Base-by-base conservation (phyloP, 1,140 invertebrate species). In the Eupeodes corollae region DNA sequence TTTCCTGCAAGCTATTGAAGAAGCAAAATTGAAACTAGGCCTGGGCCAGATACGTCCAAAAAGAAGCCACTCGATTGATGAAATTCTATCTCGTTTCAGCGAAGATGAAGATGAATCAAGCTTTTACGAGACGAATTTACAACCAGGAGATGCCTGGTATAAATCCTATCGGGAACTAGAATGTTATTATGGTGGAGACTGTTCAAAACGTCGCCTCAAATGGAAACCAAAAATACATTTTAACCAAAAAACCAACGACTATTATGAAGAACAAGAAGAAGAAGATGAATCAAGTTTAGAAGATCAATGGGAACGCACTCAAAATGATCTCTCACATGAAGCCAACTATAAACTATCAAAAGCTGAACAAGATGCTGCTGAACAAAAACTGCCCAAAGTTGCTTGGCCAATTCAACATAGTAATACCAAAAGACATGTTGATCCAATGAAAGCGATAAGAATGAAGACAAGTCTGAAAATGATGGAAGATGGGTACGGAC, bases 291-390 rank as follows among this genome's bases (percentile, higher is more conserved):
- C 13, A 13, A 37, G 5, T 37, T 30, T 30, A 41, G 0, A 46
- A 18, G 44, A 54, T 47, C 40, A 51, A 26, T 21, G 42, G 9
- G 44, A 46, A 15, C 14, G 35, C 15, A 30, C 14, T 6, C 44
- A 48, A 21, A 55, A 58, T 38, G 61, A 63, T 49, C 42, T 67
- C 0, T 55, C 53, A 6, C 61, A 67, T 16, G 63, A 67, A 44
- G 63, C 63, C 39, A 55, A 67, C 51, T 67, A 67, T 33, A 67
- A 67, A 49, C 46, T 67, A 1, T 67, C 63, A 5, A 66, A 64
- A 41, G 46, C 59, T 15, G 63, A 67, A 38, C 63, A 67, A 50
- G 63, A 67, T 11, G 59, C 56, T 1, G 48, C 58, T 0, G 60
- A 21, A 21, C 5, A 14, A 18, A 21, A 13, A 3, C 13, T 13